Evolutionary conservation across 64 coral and sea anemone genomes (phyloP), one percentile per base, ranked within the genome.

Genomic region (Porites lutea): DNA sequence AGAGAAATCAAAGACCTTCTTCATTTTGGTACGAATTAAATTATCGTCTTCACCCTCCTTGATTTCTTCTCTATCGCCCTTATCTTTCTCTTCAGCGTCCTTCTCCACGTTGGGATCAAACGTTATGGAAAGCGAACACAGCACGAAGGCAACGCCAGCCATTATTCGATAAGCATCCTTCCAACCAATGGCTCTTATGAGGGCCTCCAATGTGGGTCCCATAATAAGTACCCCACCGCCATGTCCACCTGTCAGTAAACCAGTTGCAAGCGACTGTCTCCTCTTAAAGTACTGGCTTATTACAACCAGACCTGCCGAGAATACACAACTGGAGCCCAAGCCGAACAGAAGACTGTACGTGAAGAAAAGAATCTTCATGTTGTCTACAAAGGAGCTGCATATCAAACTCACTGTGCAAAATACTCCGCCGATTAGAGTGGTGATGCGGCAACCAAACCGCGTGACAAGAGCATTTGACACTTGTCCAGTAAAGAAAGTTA

Each of bases 331-430:
- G 10, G 45, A 51, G 18, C 86, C 92, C 27, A 89, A 55, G 57
- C 92, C 92, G 73, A 48, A 51, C 2, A 89, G 21, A 52, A 89
- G 9, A 60, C 92, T 94, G 48, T 94, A 94, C 16, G 92, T 94
- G 13, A 89, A 9, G 46, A 74, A 94, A 2, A 94, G 86, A 5
- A 53, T 49, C 27, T 43, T 4, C 48, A 94, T 83, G 37, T 49
- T 79, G 14, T 10, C 52, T 59, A 49, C 73, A 21, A 89, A 44
- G 10, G 92, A 94, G 19, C 71, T 83, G 3, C 74, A 47, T 8
- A 18, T 78, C 2, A 94, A 75, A 8, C 75, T 87, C 12, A 82
- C 5, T 14, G 64, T 59, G 5, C 37, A 79, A 13, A 43, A 50
- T 21, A 94, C 53, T 19, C 72, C n/a, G 19, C 92, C 92, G 27